Percentiles rank a stretch among this genome's conserved stretches.
Evolutionary conservation across 2,797 vertebrate species (phyloP).

Genomic region (Myiotriccus ornatus): DNA sequence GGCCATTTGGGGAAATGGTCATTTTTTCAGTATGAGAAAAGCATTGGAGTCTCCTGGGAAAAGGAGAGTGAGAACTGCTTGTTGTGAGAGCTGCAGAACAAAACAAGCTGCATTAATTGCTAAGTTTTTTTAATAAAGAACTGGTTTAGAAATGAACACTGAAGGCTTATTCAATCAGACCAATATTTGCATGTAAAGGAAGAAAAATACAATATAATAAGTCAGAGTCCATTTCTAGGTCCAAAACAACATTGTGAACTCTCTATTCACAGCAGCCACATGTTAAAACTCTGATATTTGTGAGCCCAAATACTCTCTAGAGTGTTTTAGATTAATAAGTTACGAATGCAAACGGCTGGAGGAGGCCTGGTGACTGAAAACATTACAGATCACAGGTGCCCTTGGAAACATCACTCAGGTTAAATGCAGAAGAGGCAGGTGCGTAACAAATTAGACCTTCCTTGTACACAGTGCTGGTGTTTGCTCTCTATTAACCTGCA

Average conservation of each 20-base stretch:
- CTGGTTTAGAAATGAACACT: neutral
- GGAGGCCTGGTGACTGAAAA: neutral
- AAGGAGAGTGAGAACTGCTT: neutral
- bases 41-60: neutral
- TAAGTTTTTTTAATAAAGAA: neutral
- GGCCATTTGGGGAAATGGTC: neutral
- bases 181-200: neutral
- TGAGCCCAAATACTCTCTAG: neutral
- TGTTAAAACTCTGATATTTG: neutral
- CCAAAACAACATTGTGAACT: neutral
- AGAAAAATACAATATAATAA: neutral
- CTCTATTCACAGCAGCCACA: fast-evolving
- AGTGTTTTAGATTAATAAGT: fast-evolving
- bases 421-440: neutral
- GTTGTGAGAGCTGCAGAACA: neutral
- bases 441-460: neutral
- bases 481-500: neutral
- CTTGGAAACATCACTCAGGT: neutral
- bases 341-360: neutral
- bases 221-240: neutral
- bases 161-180: neutral
- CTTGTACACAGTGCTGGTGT: neutral
- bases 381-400: neutral
- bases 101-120: neutral
- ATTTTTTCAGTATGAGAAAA: neutral